Conservation (phyloP, 2,113 vertebrate species). For the Grammomys surdaster region DNA sequence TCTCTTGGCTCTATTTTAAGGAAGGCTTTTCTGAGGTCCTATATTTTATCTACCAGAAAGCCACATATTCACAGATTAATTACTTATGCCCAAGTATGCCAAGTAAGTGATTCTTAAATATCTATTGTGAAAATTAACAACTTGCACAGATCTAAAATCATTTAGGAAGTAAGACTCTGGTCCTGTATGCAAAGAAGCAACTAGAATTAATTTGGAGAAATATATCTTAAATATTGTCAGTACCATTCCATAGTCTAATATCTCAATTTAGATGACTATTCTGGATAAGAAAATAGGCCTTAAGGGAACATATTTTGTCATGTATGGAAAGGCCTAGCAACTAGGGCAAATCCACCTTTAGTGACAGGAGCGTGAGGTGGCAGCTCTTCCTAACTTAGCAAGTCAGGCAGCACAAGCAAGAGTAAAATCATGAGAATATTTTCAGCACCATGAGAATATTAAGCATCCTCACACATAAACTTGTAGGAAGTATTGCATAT, state of each 20-base stretch:
- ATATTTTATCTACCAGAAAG: not conserved
- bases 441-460: not conserved
- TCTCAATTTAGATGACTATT: not conserved
- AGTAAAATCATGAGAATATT: not conserved
- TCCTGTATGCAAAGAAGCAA: rapidly evolving
- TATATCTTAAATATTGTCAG: too few relatives aligned
- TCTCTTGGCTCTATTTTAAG: not conserved
- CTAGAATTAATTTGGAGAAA: not conserved
- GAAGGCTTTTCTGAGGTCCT: rapidly evolving
- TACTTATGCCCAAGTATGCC: not conserved
- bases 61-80: not conserved
- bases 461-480: not conserved
- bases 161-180: not conserved
- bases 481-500: too few relatives aligned
- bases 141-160: not conserved
- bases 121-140: not conserved
- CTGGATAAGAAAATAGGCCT: not conserved
- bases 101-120: not conserved
- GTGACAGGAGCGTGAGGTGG: not conserved
- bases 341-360: not conserved
- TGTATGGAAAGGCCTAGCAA: not conserved
- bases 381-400: not conserved
- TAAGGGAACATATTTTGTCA: not conserved
- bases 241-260: not conserved
- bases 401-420: rapidly evolving